Conservation (phyloP, 2,797 vertebrate genomes). For the Neosalanx taihuensis region DNA sequence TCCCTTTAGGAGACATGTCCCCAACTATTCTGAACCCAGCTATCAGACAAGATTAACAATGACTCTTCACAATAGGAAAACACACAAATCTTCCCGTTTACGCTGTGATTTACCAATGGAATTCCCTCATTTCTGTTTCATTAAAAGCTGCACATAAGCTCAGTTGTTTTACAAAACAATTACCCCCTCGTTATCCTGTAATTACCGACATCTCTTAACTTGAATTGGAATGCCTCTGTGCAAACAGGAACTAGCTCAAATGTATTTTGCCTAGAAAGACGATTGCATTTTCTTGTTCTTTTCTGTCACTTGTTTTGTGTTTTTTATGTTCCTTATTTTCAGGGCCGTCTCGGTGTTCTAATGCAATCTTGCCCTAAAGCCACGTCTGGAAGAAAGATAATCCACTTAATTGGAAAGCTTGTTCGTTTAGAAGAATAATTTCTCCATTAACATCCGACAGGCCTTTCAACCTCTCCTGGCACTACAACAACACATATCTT, state of each 20-base stretch:
- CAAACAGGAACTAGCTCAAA: background rate
- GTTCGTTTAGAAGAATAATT: conserved; percentile 16
- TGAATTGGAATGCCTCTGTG: conserved; percentile 13
- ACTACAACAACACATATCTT: background rate
- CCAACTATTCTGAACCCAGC: background rate
- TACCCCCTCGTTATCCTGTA: conserved; percentile 33
- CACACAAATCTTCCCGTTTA: background rate
- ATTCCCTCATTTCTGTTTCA: conserved; percentile 21
- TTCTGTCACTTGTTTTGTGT: background rate
- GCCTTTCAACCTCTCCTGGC: conserved; percentile 3
- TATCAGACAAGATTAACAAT: background rate
- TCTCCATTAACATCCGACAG: conserved; percentile 5
- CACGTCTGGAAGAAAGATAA: background rate
- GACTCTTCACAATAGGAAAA: background rate
- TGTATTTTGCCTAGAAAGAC: background rate
- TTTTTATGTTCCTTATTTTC: background rate
- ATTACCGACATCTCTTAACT: conserved; percentile 20
- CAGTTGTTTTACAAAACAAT: conserved; percentile 31
- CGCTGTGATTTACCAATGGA: conserved; percentile 10
- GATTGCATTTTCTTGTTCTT: background rate
- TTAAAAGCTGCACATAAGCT: conserved; percentile 19
- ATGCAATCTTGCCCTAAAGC: conserved; percentile 5
- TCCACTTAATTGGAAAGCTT: conserved; percentile 19
- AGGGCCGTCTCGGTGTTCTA: conserved; percentile 8
- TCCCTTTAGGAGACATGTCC: too few relatives aligned